phyloP scores from a whole-genome alignment of 2,113 vertebrate species.

The Trachemys scripta region DNA sequence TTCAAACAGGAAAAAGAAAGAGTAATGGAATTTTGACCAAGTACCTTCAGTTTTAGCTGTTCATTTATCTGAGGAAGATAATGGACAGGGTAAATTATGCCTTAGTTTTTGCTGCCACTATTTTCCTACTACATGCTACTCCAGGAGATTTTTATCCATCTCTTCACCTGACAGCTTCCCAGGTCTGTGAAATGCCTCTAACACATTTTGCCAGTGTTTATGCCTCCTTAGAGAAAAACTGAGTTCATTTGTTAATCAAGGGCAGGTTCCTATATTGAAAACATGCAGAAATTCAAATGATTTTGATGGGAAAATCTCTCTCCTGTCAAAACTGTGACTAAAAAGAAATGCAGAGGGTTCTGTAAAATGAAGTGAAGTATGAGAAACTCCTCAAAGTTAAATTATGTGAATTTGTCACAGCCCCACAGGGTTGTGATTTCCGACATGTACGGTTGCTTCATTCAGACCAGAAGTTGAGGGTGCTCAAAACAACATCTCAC shows the following conservation, averaged over 20 bases:
- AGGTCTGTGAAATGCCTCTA: not conserved
- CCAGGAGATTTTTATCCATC: not conserved
- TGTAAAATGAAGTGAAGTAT: not conserved
- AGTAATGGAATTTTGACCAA: conserved; percentile 30
- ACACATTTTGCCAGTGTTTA: not conserved
- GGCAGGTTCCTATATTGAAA: not conserved
- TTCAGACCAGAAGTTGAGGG: not conserved
- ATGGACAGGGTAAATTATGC: not conserved
- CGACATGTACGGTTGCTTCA: not conserved
- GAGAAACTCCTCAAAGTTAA: not conserved
- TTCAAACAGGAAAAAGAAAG: conserved; percentile 54
- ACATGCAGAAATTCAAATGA: not conserved
- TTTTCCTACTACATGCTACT: not conserved
- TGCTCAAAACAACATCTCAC: not conserved
- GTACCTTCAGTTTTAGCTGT: conserved; percentile 62
- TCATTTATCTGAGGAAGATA: conserved; percentile 65
- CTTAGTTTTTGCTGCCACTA: not conserved
- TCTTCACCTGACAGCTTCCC: not conserved
- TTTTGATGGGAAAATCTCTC: not conserved
- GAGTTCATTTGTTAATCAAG: not conserved
- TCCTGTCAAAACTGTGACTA: not conserved
- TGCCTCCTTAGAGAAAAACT: not conserved
- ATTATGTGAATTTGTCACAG: not conserved
- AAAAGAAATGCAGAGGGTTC: not conserved
- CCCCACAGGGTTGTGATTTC: not conserved